Evolutionary conservation across 2,888 invertebrate species (phyloP).

Genomic region (Cerastis leucographa): DNA sequence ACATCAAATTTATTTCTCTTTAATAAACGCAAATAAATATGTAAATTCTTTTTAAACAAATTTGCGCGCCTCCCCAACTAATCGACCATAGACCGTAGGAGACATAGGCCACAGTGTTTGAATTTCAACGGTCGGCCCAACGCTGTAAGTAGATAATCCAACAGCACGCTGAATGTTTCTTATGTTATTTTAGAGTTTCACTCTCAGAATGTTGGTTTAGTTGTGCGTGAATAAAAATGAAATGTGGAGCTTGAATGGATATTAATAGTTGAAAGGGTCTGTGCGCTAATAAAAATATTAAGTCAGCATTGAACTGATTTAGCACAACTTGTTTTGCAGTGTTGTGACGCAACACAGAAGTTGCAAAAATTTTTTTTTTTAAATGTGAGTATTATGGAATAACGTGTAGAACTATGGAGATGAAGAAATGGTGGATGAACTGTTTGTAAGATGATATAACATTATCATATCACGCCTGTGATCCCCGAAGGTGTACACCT

Average conservation of each 20-base stretch:
- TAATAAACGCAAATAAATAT: conserved; percentile 86
- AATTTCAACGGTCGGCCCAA: not conserved
- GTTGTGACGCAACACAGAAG: not conserved
- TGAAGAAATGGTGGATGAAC: too few species aligned
- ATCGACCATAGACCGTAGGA: not conserved
- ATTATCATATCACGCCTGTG: too few species aligned
- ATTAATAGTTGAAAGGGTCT: conserved; percentile 51
- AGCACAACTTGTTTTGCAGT: conserved; percentile 17
- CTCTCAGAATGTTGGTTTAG: conserved; percentile 52
- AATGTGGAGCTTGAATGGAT: conserved; percentile 59
- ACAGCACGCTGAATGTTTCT: not conserved
- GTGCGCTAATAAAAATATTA: conserved; percentile 63
- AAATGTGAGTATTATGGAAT: not conserved
- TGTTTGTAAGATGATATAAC: too few species aligned
- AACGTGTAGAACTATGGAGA: too few species aligned
- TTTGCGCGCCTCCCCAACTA: conserved; percentile 55
- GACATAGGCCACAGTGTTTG: not conserved
- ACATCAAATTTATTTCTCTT: conserved; percentile 83
- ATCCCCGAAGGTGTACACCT: not conserved
- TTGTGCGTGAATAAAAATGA: conserved; percentile 68
- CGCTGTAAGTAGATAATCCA: not conserved
- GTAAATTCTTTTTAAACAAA: conserved; percentile 74
- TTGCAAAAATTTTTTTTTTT: too few species aligned
- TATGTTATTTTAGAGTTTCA: not conserved
- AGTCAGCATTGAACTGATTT: conserved; percentile 29